Evolutionary conservation across 2,113 vertebrate species (phyloP).

Genomic region (Melanerpes formicivorus): DNA sequence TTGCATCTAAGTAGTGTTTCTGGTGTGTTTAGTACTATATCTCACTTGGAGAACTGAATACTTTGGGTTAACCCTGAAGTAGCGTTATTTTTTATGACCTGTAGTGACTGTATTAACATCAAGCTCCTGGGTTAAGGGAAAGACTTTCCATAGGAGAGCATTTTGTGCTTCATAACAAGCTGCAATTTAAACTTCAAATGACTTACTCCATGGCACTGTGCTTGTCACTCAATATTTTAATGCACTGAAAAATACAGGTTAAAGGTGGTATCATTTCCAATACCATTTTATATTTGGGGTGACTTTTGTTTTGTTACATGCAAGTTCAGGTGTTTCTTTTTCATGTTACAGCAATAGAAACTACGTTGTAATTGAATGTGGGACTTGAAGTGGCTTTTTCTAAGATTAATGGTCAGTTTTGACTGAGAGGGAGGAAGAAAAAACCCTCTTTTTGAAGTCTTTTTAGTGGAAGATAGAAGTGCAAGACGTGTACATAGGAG

Average conservation of each 20-base stretch:
- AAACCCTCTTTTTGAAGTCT: constrained; percentile 49
- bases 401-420: constrained; percentile 68
- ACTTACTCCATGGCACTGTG: constrained; percentile 60
- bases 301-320: constrained; percentile 64
- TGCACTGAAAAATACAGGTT: constrained; percentile 58
- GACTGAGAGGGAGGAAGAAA: constrained; percentile 15
- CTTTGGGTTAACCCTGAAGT: constrained; percentile 50
- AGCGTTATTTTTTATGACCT: constrained; percentile 39
- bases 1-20: constrained; percentile 46
- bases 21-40: constrained; percentile 35
- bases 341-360: constrained; percentile 53
- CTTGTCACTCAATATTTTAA: constrained; percentile 50
- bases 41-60: constrained; percentile 40
- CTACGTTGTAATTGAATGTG: constrained; percentile 57
- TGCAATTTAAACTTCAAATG: constrained; percentile 20
- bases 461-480: constrained; percentile 66
- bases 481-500: constrained; percentile 53
- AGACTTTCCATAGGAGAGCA: constrained; percentile 34
- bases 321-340: constrained; percentile 48
- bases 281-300: constrained; percentile 62
- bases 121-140: constrained; percentile 59
- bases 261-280: constrained; percentile 37
- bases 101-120: constrained; percentile 45
- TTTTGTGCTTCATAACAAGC: constrained; percentile 42
- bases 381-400: constrained; percentile 71